phyloP scores from a whole-genome alignment of 2,113 vertebrate species.

The Platysteira castanea region DNA sequence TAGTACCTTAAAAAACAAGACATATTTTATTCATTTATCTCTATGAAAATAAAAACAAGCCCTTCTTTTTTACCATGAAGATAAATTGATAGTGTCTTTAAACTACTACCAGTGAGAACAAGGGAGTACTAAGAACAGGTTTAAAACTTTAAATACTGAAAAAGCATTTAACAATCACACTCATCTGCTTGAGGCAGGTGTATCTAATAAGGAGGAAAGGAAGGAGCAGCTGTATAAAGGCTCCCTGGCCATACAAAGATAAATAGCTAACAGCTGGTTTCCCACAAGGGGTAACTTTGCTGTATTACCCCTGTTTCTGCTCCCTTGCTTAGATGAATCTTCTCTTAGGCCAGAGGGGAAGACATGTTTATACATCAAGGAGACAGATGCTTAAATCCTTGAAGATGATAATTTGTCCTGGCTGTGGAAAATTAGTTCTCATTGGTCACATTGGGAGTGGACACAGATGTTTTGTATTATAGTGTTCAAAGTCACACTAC shows the following conservation, averaged over 20 bases:
- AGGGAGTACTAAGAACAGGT: background rate
- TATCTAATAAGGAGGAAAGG: constrained; percentile 69
- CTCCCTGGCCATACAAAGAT: constrained; percentile 77
- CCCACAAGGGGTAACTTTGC: constrained; percentile 67
- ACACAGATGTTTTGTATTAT: constrained; percentile 71
- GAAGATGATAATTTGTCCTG: constrained; percentile 65
- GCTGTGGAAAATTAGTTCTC: constrained; percentile 54
- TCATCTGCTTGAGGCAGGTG: constrained; percentile 66
- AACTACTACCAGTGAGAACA: background rate
- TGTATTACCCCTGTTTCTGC: constrained; percentile 57
- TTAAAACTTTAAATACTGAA: constrained; percentile 31
- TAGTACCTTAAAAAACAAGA: background rate
- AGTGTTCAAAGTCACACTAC: constrained; percentile 45
- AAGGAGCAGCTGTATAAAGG: constrained; percentile 76
- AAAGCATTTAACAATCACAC: constrained; percentile 31
- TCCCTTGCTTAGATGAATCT: constrained; percentile 44
- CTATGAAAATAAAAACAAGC: background rate
- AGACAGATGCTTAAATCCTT: constrained; percentile 71
- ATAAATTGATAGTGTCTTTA: background rate
- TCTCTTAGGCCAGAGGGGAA: constrained; percentile 63
- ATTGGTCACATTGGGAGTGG: constrained; percentile 70
- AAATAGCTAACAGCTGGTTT: constrained; percentile 86
- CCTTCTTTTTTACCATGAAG: background rate
- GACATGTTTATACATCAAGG: constrained; percentile 67
- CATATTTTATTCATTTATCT: background rate